Evolutionary conservation across 2,113 vertebrate species (phyloP), one percentile per base, ranked within the genome.

Genomic region (Rhipidura dahli): DNA sequence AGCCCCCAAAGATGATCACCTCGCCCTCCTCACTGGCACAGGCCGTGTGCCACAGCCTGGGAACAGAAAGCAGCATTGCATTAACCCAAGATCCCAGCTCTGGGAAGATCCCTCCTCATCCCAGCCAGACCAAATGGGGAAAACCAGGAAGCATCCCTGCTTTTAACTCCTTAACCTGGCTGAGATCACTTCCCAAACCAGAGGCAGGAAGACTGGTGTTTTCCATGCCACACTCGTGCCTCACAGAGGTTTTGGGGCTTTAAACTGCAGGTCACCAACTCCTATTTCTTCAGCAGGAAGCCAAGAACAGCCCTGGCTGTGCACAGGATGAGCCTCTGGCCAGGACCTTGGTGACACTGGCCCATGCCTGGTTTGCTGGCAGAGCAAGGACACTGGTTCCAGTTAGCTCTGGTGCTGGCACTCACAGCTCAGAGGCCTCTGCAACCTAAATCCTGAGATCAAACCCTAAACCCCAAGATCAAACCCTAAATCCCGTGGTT

Each of bases 1-100:
- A 99, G n/a, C 99, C 99, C 71, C 99, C 99, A 11, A 99, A 99
- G 88, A 99, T 98, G 85, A 99, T 98, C 51, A 99, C 99, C 97
- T 99, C 99, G 33, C 99, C 99, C 87, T 99, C 99, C 20, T 98
- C 98, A 28, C 99, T 99, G 2, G 98, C 97, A 89, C 99, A 99
- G 9, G 99, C 99, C 1, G 99, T 99, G 87, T 99, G 99, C 99
- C 99, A 99, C 87, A 99, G 96, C 96, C 99, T 99, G 59, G 59
- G 59, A 84, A 77, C 68, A 94, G 82, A 71, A n/a, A 50, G 59
- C 90, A 59, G 56, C n/a, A 2, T 31, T 10, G 61, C 28, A 7
- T 68, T 7, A 69, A 28, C 39, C 6, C 17, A 2, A 40, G 26
- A 40, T 0, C 15, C 28, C 49, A n/a, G 73, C 79, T 15, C 39